These are phyloP conservation scores for Andrena flavipes DNA, from an alignment of 2,888 invertebrate species.

Conservation along the genomic window DNA sequence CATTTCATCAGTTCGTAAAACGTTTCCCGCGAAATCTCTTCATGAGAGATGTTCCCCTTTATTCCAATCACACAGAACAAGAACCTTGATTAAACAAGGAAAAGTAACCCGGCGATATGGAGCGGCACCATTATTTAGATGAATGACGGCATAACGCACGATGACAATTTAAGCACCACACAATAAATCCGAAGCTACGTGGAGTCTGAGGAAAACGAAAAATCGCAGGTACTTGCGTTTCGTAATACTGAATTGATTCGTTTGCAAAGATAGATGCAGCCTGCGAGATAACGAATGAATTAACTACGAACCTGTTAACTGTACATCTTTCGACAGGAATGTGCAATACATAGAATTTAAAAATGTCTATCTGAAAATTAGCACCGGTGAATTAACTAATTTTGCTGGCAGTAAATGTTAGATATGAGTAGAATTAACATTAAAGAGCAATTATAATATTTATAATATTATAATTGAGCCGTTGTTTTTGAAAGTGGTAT, in stretches of 20 bases:
- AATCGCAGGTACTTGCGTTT: not conserved
- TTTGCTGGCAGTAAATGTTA: no score
- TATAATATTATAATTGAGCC: no score
- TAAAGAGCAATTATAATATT: no score
- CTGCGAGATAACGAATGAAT: constrained; percentile 9
- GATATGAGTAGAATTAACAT: no score
- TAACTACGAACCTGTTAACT: not conserved
- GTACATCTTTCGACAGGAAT: no score
- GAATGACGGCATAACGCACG: constrained; percentile 18
- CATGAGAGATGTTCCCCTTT: not conserved
- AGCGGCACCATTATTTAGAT: constrained; percentile 5
- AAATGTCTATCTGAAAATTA: no score
- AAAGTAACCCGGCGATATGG: not conserved
- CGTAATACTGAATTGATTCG: constrained; percentile 16
- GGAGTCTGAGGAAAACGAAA: not conserved
- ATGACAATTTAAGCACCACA: constrained; percentile 17
- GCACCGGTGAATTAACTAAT: no score
- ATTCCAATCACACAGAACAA: not conserved
- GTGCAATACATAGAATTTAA: no score
- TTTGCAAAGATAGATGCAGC: not conserved
- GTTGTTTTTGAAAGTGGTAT: no score
- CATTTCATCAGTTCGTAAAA: not conserved
- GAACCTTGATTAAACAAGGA: not conserved
- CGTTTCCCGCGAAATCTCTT: not conserved
- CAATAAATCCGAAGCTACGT: constrained; percentile 1